These are phyloP conservation scores for Echiichthys vipera DNA, from an alignment of 2,797 vertebrate species.

Conservation along the genomic window DNA sequence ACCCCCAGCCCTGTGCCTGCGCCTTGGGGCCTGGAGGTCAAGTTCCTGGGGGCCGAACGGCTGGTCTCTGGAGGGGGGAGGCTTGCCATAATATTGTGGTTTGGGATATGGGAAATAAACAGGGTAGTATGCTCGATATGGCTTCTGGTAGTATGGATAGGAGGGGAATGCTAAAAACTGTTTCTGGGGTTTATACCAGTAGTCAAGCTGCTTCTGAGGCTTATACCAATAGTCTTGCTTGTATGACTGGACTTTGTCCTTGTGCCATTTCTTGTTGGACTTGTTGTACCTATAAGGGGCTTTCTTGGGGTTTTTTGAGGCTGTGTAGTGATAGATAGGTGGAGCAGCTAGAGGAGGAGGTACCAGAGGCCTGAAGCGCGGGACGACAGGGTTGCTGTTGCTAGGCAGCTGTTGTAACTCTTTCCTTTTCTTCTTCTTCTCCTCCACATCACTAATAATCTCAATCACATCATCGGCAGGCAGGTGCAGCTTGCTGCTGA, in stretches of 20 bases:
- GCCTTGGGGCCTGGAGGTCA: conserved; percentile 75
- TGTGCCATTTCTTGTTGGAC: conserved; percentile 85
- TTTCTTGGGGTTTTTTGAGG: conserved; percentile 83
- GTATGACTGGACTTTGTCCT: conserved; percentile 84
- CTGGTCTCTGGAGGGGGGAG: conserved; percentile 86
- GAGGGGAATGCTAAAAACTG: conserved; percentile 87
- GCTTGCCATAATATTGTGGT: conserved; percentile 83
- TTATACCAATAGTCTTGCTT: conserved; percentile 89
- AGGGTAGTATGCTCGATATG: conserved; percentile 86
- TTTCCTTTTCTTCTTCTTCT: conserved; percentile 91
- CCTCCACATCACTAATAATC: conserved; percentile 94
- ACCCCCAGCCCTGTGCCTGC: conserved; percentile 78
- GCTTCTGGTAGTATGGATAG: conserved; percentile 86
- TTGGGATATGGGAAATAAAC: conserved; percentile 88
- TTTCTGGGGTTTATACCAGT: conserved; percentile 88
- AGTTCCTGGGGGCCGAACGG: conserved; percentile 83
- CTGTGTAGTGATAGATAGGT: conserved; percentile 82
- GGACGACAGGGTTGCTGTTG: conserved; percentile 61
- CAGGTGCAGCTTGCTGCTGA: conserved; percentile 94
- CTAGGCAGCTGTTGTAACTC: conserved; percentile 73
- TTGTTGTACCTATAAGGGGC: conserved; percentile 81
- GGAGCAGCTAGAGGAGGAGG: conserved; percentile 82
- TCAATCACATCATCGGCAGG: conserved; percentile 94
- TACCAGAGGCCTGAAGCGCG: conserved; percentile 86
- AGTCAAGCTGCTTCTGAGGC: conserved; percentile 86